A percentile compares a stretch with the other conserved stretches of the same genome.
phyloP scores from a whole-genome alignment of 2,888 invertebrate genomes.

The Aphrophora alni region DNA sequence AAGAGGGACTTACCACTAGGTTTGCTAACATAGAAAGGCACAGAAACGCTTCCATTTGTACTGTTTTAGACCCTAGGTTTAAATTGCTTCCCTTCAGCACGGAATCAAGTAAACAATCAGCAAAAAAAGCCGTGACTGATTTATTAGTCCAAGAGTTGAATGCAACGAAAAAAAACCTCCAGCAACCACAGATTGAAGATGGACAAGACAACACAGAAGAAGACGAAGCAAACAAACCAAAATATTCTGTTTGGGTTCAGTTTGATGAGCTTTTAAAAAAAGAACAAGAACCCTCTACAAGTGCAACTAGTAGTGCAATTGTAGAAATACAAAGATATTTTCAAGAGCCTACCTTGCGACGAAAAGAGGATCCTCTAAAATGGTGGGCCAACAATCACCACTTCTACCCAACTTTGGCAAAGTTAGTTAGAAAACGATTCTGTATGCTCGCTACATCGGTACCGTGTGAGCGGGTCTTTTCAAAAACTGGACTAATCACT shows the following conservation, averaged over 20 bases:
- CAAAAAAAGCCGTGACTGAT: constrained; percentile 40
- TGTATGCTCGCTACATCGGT: constrained; percentile 33
- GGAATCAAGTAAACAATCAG: too few species aligned
- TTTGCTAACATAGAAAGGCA: constrained; percentile 37
- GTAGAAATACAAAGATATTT: constrained; percentile 27
- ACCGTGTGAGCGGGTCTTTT: constrained; percentile 37
- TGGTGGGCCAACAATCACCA: constrained; percentile 37
- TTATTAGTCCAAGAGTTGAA: too few species aligned
- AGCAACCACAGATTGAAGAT: not conserved
- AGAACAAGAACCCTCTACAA: not conserved
- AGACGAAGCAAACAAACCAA: too few species aligned
- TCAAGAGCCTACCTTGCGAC: constrained; percentile 13
- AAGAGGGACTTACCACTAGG: too few species aligned
- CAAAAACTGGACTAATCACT: constrained; percentile 33
- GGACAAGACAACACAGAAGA: too few species aligned
- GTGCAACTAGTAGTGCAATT: constrained; percentile 21
- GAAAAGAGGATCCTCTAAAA: constrained; percentile 10
- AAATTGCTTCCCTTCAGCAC: too few species aligned
- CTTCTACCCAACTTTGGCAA: constrained; percentile 3
- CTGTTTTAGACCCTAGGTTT: constrained; percentile 45
- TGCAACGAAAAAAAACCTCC: too few species aligned
- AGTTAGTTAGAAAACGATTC: constrained; percentile 28
- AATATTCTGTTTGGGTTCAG: too few species aligned
- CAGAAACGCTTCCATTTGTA: too few species aligned
- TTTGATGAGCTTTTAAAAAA: too few species aligned